phyloP scores from a whole-genome alignment of 1,140 invertebrate species.

The Drosophila watanabei region DNA sequence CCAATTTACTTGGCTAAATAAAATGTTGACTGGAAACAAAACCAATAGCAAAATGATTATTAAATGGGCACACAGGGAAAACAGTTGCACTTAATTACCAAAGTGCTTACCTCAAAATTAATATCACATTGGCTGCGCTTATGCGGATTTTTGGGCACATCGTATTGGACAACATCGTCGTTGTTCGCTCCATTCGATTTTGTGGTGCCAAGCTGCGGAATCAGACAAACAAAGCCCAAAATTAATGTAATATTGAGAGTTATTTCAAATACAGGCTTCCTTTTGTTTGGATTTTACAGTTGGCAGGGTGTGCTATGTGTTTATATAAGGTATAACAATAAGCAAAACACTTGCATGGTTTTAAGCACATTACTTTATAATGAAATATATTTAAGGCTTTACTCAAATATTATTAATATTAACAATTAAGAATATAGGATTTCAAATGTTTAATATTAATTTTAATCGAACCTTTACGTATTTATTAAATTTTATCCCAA shows the following conservation, averaged over 20 bases:
- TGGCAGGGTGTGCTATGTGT: neutral
- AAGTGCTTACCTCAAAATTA: constrained; percentile 76
- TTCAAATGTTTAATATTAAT: too few species aligned
- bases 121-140: constrained; percentile 79
- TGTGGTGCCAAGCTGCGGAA: constrained; percentile 56
- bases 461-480: too few species aligned
- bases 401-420: too few species aligned
- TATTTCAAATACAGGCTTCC: neutral
- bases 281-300: neutral
- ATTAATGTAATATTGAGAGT: constrained; percentile 1
- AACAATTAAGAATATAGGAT: too few species aligned
- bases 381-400: too few species aligned
- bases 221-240: constrained; percentile 1
- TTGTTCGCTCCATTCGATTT: constrained; percentile 30
- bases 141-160: constrained; percentile 74
- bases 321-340: too few species aligned
- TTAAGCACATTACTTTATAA: neutral
- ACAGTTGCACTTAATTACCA: constrained; percentile 47
- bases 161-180: constrained; percentile 70
- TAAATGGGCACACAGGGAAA: constrained; percentile 10
- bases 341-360: too few species aligned
- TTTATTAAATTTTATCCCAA: too few species aligned
- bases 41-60: constrained; percentile 28
- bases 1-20: constrained; percentile 42
- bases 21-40: constrained; percentile 12